Base-by-base conservation (phyloP, 2,797 vertebrate species). In the Tympanoctomys barrerae region DNA sequence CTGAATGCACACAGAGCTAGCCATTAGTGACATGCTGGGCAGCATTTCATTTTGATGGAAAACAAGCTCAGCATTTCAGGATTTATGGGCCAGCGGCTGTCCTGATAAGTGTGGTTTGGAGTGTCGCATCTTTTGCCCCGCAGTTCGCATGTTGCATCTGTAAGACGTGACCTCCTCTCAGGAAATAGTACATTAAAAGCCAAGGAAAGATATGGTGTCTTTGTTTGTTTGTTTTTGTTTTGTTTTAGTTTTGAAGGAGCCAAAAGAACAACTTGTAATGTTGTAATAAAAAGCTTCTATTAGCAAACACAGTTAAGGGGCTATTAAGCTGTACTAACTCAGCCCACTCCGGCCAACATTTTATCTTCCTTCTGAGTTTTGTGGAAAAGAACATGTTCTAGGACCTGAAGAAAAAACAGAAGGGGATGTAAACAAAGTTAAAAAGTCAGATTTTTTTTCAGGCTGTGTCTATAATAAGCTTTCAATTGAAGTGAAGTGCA, bases 401-500 rank as follows among this genome's bases (percentile, higher is more conserved):
- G 93, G 97, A 97, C 93, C 49, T 81, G 94, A 97, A 80, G 82
- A 80, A 97, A 98, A 98, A 97, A 88, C 97, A 98, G 98, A 97
- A 98, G 87, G 96, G 94, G 93, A 85, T 96, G 77, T 93, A 98
- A 98, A 98, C 96, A 96, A 98, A 98, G 98, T 98, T 98, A 97
- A 96, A 98, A 98, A 93, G 95, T 98, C 97, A 97, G 95, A 94
- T 28, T 59, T 31, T 89, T 98, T 97, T 98, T 98, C 97, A 4
- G 92, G 91, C 98, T 98, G 97, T 97, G 91, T 96, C 97, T 98
- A 97, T 98, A 98, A 98, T 98, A 98, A 98, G 98, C 98, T 98
- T 98, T 98, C 97, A 94, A 97, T 97, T 98, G 97, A 98, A 95
- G 52, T 94, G 97, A 98, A 98, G 98, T 98, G 97, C 97, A 98